Conservation (phyloP, 1,140 invertebrate species). For the Ptiloglossa arizonensis region DNA sequence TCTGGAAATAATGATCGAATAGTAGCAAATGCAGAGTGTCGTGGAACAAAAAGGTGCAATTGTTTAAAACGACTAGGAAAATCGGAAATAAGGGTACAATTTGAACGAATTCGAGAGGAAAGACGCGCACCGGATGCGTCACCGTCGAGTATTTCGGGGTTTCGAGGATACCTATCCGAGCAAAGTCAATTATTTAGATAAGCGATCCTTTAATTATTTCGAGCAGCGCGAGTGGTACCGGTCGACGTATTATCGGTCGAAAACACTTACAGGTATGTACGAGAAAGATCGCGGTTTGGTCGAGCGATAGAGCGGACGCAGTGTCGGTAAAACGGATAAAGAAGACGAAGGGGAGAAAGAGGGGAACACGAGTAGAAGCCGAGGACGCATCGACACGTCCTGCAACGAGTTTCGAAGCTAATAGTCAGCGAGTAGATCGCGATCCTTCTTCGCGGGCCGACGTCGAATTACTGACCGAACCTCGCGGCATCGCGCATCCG, state of each 20-base stretch:
- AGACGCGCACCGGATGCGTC: no score
- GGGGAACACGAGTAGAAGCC: conserved; percentile 13
- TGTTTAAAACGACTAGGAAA: no score
- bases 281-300: conserved; percentile 1
- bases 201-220: no score
- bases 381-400: conserved; percentile 26
- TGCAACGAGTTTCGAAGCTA: conserved; percentile 38
- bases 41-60: no score
- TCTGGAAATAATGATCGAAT: no score
- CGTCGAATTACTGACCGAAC: conserved; percentile 30
- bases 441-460: conserved; percentile 15
- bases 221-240: no score
- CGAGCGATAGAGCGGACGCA: conserved; percentile 20
- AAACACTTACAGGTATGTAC: neutral
- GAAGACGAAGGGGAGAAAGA: conserved; percentile 13
- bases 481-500: conserved; percentile 23
- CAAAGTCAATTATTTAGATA: no score
- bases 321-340: conserved; percentile 23
- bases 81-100: no score
- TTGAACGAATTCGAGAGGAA: no score
- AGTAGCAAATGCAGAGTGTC: no score
- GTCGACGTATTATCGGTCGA: neutral
- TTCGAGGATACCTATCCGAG: no score
- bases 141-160: no score
- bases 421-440: conserved; percentile 40